Conservation (phyloP, 2,113 vertebrate species). For the Corydoras sp. region DNA sequence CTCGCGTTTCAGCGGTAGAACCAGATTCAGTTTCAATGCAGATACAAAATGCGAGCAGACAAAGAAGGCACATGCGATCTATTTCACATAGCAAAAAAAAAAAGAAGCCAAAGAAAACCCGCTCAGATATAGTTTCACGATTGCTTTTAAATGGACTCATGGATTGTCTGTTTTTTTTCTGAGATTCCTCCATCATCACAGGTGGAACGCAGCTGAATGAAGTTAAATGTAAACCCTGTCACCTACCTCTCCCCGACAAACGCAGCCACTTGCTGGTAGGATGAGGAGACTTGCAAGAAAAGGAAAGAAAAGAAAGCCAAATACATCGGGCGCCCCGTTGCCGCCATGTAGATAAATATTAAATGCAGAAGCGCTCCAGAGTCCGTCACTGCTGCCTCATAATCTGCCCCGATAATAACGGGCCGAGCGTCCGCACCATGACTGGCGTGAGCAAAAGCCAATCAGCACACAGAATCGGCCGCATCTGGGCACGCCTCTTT, state of each 20-base stretch:
- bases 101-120: not conserved
- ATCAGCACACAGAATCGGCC: constrained; percentile 30
- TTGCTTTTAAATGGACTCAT: not conserved
- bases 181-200: not conserved
- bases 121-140: not conserved
- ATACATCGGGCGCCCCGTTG: constrained; percentile 42
- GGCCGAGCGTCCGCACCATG: constrained; percentile 30
- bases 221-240: constrained; percentile 9
- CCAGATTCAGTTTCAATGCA: constrained; percentile 36
- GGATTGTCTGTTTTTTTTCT: not conserved
- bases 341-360: constrained; percentile 45
- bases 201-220: not conserved
- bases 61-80: constrained; percentile 18
- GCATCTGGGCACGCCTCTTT: constrained; percentile 28
- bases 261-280: constrained; percentile 42
- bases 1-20: constrained; percentile 47
- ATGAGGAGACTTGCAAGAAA: constrained; percentile 45
- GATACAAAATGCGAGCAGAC: constrained; percentile 28
- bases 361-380: constrained; percentile 36
- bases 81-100: not conserved
- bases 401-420: constrained; percentile 44
- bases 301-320: constrained; percentile 41
- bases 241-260: constrained; percentile 46
- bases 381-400: constrained; percentile 47
- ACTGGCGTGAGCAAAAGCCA: constrained; percentile 43